phyloP scores from a whole-genome alignment of 2,113 vertebrate genomes.

The Leucopsar rothschildi region DNA sequence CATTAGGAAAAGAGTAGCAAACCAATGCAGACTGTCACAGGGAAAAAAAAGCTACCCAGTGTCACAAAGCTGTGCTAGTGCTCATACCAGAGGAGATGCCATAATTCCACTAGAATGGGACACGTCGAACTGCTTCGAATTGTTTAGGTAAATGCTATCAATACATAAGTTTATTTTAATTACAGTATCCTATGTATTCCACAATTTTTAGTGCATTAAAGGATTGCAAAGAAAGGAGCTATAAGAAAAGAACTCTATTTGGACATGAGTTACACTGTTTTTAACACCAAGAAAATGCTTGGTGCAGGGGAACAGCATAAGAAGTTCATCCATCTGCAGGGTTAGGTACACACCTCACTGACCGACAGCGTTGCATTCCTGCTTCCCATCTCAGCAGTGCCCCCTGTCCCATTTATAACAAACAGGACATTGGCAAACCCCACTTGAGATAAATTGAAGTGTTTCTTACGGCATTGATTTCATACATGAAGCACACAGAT shows the following conservation, averaged over 20 bases:
- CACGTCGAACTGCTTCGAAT: too few species aligned
- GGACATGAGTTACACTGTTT: background rate
- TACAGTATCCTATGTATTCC: accelerated
- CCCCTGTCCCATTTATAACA: background rate
- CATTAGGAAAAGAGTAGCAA: background rate
- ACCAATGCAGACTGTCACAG: accelerated
- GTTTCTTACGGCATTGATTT: background rate
- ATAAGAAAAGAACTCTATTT: accelerated
- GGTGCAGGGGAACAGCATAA: accelerated
- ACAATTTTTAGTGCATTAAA: background rate
- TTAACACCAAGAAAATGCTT: background rate
- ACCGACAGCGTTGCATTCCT: accelerated
- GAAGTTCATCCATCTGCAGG: background rate
- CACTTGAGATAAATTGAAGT: background rate
- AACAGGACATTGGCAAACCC: accelerated
- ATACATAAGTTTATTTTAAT: accelerated
- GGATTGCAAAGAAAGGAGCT: background rate
- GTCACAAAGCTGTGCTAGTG: background rate
- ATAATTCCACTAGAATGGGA: background rate
- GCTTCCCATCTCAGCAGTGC: accelerated
- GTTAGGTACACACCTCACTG: background rate
- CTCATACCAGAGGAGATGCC: background rate
- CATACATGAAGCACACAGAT: accelerated
- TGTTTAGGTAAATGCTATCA: background rate
- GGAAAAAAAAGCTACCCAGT: background rate